Percentiles rank a stretch among this genome's conserved stretches.
Conservation (phyloP, 2,797 vertebrate species). For the Pyrocephalus nanus region DNA sequence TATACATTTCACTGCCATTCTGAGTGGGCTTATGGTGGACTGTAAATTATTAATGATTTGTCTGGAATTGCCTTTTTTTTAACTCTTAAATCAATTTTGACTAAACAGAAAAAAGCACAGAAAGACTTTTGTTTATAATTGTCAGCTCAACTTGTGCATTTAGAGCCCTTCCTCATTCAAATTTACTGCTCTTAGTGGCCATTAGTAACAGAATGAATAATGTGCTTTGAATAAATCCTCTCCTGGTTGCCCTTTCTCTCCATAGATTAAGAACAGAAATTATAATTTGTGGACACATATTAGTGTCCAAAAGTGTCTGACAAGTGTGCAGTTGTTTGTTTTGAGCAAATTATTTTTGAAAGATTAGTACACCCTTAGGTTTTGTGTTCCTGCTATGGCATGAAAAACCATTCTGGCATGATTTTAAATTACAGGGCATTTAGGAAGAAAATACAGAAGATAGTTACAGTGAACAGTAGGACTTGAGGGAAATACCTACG, state of each 20-base stretch:
- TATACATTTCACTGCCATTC: neutral
- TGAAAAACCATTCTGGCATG: neutral
- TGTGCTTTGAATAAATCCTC: neutral
- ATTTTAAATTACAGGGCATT: constrained; percentile 35
- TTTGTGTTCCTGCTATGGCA: constrained; percentile 12
- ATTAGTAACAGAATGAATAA: neutral
- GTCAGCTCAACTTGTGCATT: neutral
- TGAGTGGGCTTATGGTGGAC: neutral
- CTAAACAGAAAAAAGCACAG: neutral
- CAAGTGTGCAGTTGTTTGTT: neutral
- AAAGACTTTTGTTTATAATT: neutral
- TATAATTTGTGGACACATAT: neutral
- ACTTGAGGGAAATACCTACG: neutral
- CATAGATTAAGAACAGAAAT: neutral
- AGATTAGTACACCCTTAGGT: neutral
- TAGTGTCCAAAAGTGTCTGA: neutral
- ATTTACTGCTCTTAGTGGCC: neutral
- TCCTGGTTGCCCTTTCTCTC: neutral
- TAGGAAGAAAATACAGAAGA: neutral
- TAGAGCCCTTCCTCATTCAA: neutral
- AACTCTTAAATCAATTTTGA: neutral
- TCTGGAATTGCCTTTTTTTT: neutral
- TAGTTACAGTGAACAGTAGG: neutral
- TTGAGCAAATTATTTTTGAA: neutral
- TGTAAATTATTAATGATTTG: constrained; percentile 1